phyloP scores from a whole-genome alignment of 1,140 invertebrate species.

The Drosophila insularis region DNA sequence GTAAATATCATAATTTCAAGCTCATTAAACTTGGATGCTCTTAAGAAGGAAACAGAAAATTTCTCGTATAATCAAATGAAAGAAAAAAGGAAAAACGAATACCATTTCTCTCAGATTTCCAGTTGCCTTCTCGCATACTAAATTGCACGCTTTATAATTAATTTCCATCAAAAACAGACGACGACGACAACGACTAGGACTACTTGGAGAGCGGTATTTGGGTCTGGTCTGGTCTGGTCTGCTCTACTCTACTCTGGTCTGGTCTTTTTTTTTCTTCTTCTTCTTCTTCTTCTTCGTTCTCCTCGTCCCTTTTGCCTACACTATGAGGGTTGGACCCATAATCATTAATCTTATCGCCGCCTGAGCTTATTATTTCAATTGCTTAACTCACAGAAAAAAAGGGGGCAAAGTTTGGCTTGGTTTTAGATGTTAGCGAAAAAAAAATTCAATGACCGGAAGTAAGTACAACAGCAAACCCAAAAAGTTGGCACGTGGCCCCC shows the following conservation, averaged over 20 bases:
- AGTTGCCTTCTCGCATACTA: constrained; percentile 57
- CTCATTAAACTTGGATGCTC: constrained; percentile 56
- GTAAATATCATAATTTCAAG: constrained; percentile 59
- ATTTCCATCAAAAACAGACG: constrained; percentile 82
- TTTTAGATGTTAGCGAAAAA: constrained; percentile 30
- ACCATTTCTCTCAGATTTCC: constrained; percentile 15
- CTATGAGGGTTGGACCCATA: constrained; percentile 60
- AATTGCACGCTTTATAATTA: constrained; percentile 82
- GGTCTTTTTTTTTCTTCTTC: neutral
- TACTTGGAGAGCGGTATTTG: neutral
- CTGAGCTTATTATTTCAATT: constrained; percentile 82
- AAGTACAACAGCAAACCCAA: constrained; percentile 69
- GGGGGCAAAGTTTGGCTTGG: constrained; percentile 7
- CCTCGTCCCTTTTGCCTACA: neutral
- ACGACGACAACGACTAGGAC: constrained; percentile 45
- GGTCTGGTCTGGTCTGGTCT: neutral
- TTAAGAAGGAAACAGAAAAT: neutral
- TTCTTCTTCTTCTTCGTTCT: constrained; percentile 14
- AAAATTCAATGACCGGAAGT: constrained; percentile 81
- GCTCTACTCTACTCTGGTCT: neutral
- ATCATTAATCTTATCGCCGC: constrained; percentile 83
- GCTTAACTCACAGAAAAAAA: constrained; percentile 20
- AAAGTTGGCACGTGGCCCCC: constrained; percentile 60
- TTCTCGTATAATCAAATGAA: neutral
- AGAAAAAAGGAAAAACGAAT: constrained; percentile 17